Base-by-base conservation (phyloP, 2,888 invertebrate genomes). In the Anthoptus insignis region DNA sequence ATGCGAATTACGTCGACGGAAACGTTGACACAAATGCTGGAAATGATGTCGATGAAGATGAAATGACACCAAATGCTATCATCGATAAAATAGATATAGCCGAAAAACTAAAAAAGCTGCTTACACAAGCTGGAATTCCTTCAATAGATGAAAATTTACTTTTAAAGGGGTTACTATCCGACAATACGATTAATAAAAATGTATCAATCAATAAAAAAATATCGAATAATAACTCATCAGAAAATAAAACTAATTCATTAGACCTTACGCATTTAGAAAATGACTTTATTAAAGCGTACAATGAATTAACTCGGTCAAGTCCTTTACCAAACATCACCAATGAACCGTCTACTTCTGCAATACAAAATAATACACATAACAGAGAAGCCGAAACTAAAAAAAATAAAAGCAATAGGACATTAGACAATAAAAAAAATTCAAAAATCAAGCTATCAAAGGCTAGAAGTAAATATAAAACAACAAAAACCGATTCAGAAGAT, bases 261-360 rank as follows among this genome's bases (percentile, higher is more conserved):
- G 91, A 91, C 75, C 82, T 92, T 37, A 81, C 82, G 47, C 90
- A 90, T 75, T 88, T 89, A 3, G 93, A 93, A 81, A 91, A 87
- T 73, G 93, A 93, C 74, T 93, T 93, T 72, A 92, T 93, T 52
- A 87, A 90, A 71, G 93, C 93, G 22, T 93, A 93, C 67, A 93
- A 93, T 76, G 91, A 91, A 50, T 76, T 93, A 67, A 88, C 93
- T 24, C 79, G 87, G 65, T 78, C 82, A 49, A 91, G 89, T 70
- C 93, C 93, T 50, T 76, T 93, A 57, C 91, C 91, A n/a, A 87
- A 82, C 73, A 74, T 88, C 59, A 72, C 76, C 53, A 72, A 76
- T 52, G 65, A 69, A 39, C 50, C 21, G 11, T 68, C n/a, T 42
- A 6, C n/a, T n/a, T 57, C 59, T 27, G 65, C 59, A 57, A 52